Conservation (phyloP, 2,797 vertebrate genomes). For the Salmo trutta region DNA sequence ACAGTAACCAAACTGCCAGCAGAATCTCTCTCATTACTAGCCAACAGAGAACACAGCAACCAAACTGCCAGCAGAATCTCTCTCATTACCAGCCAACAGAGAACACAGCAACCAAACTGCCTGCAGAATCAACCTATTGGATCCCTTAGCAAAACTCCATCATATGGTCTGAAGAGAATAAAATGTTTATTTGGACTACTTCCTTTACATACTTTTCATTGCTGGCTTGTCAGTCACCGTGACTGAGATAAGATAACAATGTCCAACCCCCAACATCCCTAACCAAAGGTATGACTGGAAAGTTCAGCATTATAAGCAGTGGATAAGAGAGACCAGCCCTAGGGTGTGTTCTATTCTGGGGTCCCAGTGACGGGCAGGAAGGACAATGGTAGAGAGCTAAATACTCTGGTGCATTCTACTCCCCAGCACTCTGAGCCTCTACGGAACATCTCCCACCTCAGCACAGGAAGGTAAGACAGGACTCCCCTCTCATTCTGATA, state of each 20-base stretch:
- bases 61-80: background rate
- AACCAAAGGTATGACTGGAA: background rate
- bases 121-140: background rate
- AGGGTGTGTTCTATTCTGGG: constrained; percentile 47
- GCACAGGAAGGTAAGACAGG: constrained; percentile 65
- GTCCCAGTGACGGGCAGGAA: constrained; percentile 55
- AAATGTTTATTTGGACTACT: background rate
- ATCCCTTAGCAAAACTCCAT: background rate
- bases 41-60: too few relatives aligned
- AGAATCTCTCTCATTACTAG: too few relatives aligned
- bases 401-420: constrained; percentile 50
- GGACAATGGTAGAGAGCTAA: constrained; percentile 65
- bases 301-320: background rate
- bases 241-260: background rate
- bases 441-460: constrained; percentile 40
- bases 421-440: constrained; percentile 43
- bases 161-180: background rate
- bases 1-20: too few relatives aligned
- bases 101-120: background rate
- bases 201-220: background rate
- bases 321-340: background rate
- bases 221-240: background rate
- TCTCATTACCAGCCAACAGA: constrained; percentile 12
- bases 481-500: background rate
- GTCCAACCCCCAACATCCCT: background rate